Evolutionary conservation across 2,113 vertebrate genomes (phyloP).

Genomic region (Myiopsitta monachus): DNA sequence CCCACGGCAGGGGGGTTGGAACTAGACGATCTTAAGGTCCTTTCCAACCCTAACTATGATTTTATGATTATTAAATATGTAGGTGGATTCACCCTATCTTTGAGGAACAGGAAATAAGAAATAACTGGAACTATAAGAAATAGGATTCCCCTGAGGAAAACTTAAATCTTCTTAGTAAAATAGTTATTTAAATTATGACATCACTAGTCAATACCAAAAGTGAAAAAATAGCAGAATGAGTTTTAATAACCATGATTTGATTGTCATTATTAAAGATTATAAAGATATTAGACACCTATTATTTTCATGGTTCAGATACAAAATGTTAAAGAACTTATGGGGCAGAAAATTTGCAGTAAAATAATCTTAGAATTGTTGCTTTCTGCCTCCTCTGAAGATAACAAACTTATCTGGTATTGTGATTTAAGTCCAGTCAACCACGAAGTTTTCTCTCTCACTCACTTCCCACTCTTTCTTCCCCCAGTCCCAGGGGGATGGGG

Average conservation of each 20-base stretch:
- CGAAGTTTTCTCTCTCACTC: too few relatives aligned
- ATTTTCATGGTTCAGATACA: background rate
- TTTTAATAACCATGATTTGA: background rate
- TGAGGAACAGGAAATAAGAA: background rate
- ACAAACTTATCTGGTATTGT: background rate
- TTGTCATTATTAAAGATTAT: background rate
- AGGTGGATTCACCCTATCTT: background rate
- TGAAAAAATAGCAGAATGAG: background rate
- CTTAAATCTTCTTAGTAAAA: background rate
- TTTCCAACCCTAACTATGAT: too few relatives aligned
- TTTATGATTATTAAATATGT: background rate
- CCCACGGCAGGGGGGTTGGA: too few relatives aligned
- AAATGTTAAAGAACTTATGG: background rate
- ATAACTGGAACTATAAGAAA: background rate
- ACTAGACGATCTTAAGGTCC: too few relatives aligned
- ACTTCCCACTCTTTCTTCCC: too few relatives aligned
- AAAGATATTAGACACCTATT: background rate
- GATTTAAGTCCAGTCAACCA: too few relatives aligned
- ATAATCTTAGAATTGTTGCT: background rate
- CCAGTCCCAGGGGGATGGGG: too few relatives aligned
- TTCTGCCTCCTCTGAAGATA: background rate
- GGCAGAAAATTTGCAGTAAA: slow-evolving; percentile 17
- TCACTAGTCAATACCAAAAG: background rate
- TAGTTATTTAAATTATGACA: background rate
- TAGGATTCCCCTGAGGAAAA: background rate